Conservation (phyloP, 2,888 invertebrate species). For the Cephalotes varians region DNA sequence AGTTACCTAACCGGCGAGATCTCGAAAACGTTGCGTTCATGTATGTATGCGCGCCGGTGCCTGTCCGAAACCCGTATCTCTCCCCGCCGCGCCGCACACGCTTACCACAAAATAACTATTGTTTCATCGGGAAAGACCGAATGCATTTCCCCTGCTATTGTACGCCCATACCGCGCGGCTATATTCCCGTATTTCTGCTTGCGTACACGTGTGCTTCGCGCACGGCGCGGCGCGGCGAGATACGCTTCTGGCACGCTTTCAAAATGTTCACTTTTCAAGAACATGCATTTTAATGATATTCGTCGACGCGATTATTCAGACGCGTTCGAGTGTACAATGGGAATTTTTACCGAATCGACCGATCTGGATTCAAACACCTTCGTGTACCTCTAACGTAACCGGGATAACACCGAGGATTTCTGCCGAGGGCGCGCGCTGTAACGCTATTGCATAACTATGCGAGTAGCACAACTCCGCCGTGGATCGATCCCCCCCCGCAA, state of each 20-base stretch:
- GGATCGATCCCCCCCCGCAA: neutral
- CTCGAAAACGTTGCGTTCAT: constrained; percentile 40
- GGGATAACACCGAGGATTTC: neutral
- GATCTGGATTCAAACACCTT: neutral
- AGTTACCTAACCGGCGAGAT: constrained; percentile 44
- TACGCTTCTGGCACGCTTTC: constrained; percentile 69
- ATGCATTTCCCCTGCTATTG: constrained; percentile 67
- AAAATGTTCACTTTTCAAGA: constrained; percentile 70
- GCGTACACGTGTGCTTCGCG: neutral
- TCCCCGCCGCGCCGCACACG: constrained; percentile 64
- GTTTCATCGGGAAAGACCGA: constrained; percentile 71
- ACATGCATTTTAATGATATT: constrained; percentile 43
- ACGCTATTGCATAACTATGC: neutral
- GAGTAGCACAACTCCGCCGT: neutral
- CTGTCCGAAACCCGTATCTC: constrained; percentile 64
- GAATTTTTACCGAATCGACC: neutral
- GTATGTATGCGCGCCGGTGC: constrained; percentile 40
- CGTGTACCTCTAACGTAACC: no score
- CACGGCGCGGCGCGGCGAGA: constrained; percentile 25
- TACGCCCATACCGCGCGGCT: constrained; percentile 27
- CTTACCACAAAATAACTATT: constrained; percentile 72
- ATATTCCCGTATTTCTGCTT: constrained; percentile 10
- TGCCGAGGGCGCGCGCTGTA: neutral
- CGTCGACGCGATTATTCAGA: constrained; percentile 16
- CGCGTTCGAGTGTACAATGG: neutral